Evolutionary conservation across 2,113 vertebrate species (phyloP).

Genomic region (Rhegmatorhina hoffmannsi): DNA sequence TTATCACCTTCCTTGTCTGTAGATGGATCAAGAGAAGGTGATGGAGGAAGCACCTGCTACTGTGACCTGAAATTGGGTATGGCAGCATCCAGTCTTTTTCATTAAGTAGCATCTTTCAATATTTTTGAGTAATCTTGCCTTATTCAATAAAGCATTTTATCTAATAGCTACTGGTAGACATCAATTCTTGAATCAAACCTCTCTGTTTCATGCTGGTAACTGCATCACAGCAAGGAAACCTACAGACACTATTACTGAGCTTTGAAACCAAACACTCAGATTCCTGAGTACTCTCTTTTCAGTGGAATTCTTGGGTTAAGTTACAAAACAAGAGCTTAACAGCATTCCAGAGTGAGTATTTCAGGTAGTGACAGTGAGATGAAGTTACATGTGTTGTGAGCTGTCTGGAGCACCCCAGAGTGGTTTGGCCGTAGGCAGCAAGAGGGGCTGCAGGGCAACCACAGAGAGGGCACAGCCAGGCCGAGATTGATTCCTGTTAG

Average conservation of each 20-base stretch:
- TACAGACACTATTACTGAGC: background rate
- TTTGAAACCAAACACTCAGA: background rate
- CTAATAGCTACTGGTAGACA: background rate
- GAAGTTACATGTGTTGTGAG: background rate
- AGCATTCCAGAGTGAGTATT: background rate
- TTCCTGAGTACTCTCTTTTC: fast-evolving
- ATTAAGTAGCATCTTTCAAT: background rate
- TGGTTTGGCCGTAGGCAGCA: background rate
- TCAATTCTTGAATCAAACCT: background rate
- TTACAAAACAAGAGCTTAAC: background rate
- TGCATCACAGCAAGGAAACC: background rate
- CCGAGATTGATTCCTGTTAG: background rate
- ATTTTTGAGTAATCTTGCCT: background rate
- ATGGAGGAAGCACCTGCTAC: background rate
- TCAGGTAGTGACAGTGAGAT: background rate
- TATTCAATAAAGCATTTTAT: background rate
- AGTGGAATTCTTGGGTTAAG: background rate
- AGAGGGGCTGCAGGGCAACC: background rate
- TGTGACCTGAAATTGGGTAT: too few species aligned
- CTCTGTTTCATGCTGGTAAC: background rate
- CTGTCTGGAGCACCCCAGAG: background rate
- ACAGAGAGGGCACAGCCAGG: background rate
- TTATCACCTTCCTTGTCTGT: background rate
- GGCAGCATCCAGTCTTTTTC: background rate
- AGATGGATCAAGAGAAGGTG: background rate